phyloP scores from a whole-genome alignment of 2,797 vertebrate genomes.

The Pseudochirops corinnae region DNA sequence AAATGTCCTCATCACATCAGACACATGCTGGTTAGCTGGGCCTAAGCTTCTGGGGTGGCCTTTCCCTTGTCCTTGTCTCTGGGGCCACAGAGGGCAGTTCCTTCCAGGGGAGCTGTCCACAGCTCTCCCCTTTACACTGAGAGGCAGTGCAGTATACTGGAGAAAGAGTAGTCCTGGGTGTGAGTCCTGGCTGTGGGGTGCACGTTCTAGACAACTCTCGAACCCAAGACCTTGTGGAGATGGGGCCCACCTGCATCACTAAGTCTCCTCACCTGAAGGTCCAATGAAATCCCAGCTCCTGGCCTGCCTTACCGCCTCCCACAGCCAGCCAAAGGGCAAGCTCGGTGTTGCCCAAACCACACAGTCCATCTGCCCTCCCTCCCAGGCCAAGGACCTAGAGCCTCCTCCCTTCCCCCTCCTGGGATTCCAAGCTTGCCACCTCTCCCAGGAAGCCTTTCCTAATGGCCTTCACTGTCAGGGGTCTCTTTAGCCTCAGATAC shows the following conservation, averaged over 20 bases:
- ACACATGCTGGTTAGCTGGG: not conserved
- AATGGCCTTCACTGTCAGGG: not conserved
- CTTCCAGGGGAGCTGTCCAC: too few relatives aligned
- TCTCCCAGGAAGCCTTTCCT: not conserved
- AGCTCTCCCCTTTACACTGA: too few relatives aligned
- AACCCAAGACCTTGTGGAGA: not conserved
- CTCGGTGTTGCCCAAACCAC: not conserved
- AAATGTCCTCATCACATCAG: not conserved
- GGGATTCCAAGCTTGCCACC: not conserved
- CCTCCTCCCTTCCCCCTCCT: not conserved
- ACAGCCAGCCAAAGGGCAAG: not conserved
- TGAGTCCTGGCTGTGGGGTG: not conserved
- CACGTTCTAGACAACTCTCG: not conserved
- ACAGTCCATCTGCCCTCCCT: not conserved
- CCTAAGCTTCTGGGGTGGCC: not conserved
- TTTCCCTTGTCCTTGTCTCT: not conserved
- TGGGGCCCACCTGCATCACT: not conserved
- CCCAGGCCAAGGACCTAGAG: too few relatives aligned
- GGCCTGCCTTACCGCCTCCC: too few relatives aligned
- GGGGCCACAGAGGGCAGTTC: too few relatives aligned
- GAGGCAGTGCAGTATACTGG: not conserved
- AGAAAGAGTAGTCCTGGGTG: not conserved
- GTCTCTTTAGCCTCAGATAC: not conserved
- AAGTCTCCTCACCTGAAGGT: not conserved
- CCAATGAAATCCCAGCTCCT: not conserved